Evolutionary conservation across 2,797 vertebrate species (phyloP), one percentile per base, ranked within the genome.

Genomic region (Pterois miles): DNA sequence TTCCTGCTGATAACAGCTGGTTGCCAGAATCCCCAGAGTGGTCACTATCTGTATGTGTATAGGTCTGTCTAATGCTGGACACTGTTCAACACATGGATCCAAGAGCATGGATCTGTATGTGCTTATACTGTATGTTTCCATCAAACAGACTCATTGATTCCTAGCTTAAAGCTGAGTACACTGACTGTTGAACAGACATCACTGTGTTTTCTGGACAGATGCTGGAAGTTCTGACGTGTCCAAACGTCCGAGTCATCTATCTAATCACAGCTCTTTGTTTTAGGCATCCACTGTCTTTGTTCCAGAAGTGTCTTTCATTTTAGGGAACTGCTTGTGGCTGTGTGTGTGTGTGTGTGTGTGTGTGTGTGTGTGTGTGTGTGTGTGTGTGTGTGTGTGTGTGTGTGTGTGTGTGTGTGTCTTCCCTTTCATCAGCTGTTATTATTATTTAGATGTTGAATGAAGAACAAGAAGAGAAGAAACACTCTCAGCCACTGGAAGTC

Each of bases 241-340:
- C 46, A 11, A 14, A 57, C 54, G 5, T 57, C 65, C 64, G 29
- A 76, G 52, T 22, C 34, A 13, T 75, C 75, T 36, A 7, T 76
- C 76, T 85, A 87, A 89, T 90, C 81, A 88, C 4, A 29, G 54
- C 53, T 68, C 67, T 86, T 78, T 91, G 80, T 87, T 59, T 62
- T 79, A 68, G 43, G 13, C 71, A 63, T 74, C 64, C 70, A 64
- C 33, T 60, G 52, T 77, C 71, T 90, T 86, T 90, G 65, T 82
- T 85, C 76, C 38, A 81, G 57, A 77, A 74, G 59, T 63, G 57
- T 80, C 76, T 89, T 78, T 92, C 73, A 86, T 88, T 91, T 82
- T 56, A 78, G 52, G 50, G 57, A 77, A 50, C 85, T 78, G 71
- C 71, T 79, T 84, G 76, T 83, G 84, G 72, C 63, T 80, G 9